Evolutionary conservation across 2,888 invertebrate species (phyloP), one percentile per base, ranked within the genome.

Genomic region (Andricus curvator): DNA sequence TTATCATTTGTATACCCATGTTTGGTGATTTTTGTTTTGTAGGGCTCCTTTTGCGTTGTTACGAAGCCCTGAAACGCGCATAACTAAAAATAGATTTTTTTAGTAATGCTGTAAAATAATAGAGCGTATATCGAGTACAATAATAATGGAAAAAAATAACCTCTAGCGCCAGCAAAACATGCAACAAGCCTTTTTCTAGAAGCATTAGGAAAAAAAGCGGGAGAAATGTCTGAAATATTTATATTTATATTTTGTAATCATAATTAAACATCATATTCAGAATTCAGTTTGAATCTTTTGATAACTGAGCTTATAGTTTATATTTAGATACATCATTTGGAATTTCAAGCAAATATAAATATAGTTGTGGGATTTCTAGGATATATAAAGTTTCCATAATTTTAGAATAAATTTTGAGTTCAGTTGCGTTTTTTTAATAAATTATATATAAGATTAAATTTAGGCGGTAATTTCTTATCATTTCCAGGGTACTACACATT

Each of bases 1-100:
- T 41, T 70, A 6, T 33, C 88, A 88, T 89, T 80, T 67, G 22
- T 70, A 6, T 33, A 60, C 6, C 17, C 20, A 13, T 44, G 51
- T 67, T 67, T 22, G 33, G 33, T 20, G 3, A 29, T 68, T 68
- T 17, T 25, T 64, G 29, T 64, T 60, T 60, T 64, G 64, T 8
- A 8, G n/a, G 2, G 9, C 6, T 13, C 17, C 22, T 25, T 37
- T 78, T n/a, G 20, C 44, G 25, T 78, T 76, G 62, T 33, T 17
- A 60, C 48, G 80, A 17, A 64, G 0, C 22, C 15, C 29, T 29
- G 8, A 29, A 64, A 17, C 5, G 8, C 13, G 15, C 25, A 17
- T 29, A 17, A 25, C 64, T 64, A 64, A 64, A 29, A 29, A 64
- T 17, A 29, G 17, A 41, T 15, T 15, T 15, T 15, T 25, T 25